Evolutionary conservation across 2,797 vertebrate genomes (phyloP).

Genomic region (Acestrorhynchus altus): DNA sequence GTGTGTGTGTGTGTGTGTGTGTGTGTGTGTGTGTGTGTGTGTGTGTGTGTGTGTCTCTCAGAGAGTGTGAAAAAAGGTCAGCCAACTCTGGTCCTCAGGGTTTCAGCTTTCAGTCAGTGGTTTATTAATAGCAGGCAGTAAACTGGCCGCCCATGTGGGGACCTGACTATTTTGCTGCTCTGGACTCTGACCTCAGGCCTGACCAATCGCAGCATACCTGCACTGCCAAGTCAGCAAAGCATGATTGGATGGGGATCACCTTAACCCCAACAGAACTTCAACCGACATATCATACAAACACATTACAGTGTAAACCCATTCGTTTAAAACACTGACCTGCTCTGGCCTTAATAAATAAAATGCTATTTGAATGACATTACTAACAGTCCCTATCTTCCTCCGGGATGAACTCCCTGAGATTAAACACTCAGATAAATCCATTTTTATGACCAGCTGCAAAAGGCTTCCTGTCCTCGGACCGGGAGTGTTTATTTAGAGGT

Average conservation of each 20-base stretch:
- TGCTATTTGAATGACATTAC: neutral
- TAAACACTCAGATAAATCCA: constrained; percentile 5
- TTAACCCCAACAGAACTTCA: neutral
- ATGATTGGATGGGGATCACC: constrained; percentile 46
- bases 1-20: neutral
- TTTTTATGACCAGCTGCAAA: neutral
- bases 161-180: constrained; percentile 60
- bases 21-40: neutral
- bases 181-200: constrained; percentile 55
- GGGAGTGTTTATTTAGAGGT: constrained; percentile 35
- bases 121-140: constrained; percentile 76
- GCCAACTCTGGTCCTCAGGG: constrained; percentile 36
- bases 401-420: neutral
- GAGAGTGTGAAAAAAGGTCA: constrained; percentile 52
- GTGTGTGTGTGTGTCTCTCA: constrained; percentile 13
- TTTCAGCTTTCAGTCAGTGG: constrained; percentile 61
- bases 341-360: neutral
- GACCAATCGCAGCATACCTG: constrained; percentile 48
- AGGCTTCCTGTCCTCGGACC: constrained; percentile 27
- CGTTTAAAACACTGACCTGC: neutral
- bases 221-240: constrained; percentile 54
- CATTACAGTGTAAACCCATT: neutral
- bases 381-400: neutral
- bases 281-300: neutral
- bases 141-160: constrained; percentile 67